Percentiles rank a stretch among this genome's conserved stretches.
These are phyloP conservation scores for Petrocephalus zakoni DNA, from an alignment of 2,113 vertebrate genomes.

Conservation along the genomic window DNA sequence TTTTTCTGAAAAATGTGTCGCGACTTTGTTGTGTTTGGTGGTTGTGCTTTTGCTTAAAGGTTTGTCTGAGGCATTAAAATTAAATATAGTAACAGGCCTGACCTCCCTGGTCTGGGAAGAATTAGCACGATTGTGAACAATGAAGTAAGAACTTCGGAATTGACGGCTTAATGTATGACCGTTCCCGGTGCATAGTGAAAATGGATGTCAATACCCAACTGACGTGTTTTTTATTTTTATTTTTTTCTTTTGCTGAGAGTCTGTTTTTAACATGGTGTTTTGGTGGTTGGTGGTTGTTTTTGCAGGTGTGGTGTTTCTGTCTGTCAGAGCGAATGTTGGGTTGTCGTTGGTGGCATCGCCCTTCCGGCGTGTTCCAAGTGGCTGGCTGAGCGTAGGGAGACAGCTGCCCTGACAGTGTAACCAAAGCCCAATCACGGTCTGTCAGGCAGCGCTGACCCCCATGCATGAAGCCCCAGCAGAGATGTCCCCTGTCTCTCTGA, in stretches of 20 bases:
- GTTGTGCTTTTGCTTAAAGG: not conserved
- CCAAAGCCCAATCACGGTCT: not conserved
- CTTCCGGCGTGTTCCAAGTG: not conserved
- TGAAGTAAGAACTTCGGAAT: not conserved
- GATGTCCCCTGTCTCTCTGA: not conserved
- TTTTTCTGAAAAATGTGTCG: too few relatives aligned
- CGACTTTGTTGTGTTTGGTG: not conserved
- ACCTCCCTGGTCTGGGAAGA: not conserved
- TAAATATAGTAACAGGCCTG: not conserved
- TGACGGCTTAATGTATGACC: not conserved
- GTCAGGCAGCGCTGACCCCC: not conserved
- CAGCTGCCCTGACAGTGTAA: not conserved
- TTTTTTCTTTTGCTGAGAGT: not conserved
- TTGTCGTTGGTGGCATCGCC: not conserved
- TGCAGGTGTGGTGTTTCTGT: not conserved
- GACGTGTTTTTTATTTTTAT: not conserved
- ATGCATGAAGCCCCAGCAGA: not conserved
- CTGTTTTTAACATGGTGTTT: not conserved
- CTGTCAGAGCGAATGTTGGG: not conserved
- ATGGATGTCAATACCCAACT: not conserved
- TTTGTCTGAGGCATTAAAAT: not conserved
- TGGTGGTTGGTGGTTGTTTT: not conserved
- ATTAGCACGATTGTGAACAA: not conserved
- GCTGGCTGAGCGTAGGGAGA: not conserved
- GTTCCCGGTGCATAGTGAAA: not conserved